Base-by-base conservation (phyloP, 2,888 invertebrate genomes). In the Napeogenes inachia region DNA sequence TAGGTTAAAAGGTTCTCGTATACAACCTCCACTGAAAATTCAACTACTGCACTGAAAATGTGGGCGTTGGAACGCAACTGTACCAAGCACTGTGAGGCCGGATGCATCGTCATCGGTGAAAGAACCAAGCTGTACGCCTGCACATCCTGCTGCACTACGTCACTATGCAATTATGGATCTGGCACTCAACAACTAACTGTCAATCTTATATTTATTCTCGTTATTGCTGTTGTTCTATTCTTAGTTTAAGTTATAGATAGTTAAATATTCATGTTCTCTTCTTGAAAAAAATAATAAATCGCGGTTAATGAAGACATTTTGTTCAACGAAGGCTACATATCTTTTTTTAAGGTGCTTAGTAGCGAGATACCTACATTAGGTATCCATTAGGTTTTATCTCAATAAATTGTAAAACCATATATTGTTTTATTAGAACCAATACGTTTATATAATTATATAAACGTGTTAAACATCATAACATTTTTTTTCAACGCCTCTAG, bases 61-160 rank as follows among this genome's bases (percentile, higher is more conserved):
- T 97, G 97, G 96, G 94, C 96, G 0, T 78, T 97, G 62, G 95
- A 96, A 79, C 91, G 97, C 12, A 95, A 95, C 78, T 97, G 97
- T 78, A 93, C 95, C 0, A 94, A 94, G 73, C 94, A 93, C 75
- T 97, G 97, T 82, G 96, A 97, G 72, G 93, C 96, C 0, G 97
- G 96, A 12, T 97, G 97, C 84, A 96, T 97, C 74, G 93, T 97
- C 57, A 96, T 97, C 69, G 97, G 97, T 0, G 97, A 97, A 79
- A 89, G 97, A 57, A 97, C 96, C 4, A 97, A 97, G 78, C 86
- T 97, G 1, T 95, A 95, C 82, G 95, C 96, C 13, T 97, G 97
- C 81, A 96, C 96, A 0, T 94, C 95, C 0, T 97, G 97, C 77
- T 97, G 97, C 81, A 94, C 94, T 69, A 92, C 92, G 10, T 93